Evolutionary conservation across 35 echinoderm and acorn worm genomes (phyloP).

Genomic region (Heliocidaris tuberculata): DNA sequence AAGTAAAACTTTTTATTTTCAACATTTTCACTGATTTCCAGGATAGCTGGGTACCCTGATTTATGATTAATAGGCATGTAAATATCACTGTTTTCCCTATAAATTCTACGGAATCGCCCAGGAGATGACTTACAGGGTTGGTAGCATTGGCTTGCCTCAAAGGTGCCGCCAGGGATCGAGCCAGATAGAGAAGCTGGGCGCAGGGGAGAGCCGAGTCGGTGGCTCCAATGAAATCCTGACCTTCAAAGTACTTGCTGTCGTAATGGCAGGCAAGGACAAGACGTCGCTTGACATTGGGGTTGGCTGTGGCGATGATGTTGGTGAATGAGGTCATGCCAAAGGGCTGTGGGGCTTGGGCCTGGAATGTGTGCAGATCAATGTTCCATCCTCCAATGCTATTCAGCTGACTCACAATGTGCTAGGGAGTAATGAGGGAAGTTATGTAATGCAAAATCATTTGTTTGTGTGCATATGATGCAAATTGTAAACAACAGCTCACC

Average conservation of each 20-base stretch:
- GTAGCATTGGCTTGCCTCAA: conserved; percentile 50
- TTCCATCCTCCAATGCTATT: conserved; percentile 65
- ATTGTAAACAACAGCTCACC: no score
- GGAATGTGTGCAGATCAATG: conserved; percentile 66
- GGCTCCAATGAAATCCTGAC: conserved; percentile 79
- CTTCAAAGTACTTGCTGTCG: conserved; percentile 79
- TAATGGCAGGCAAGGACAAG: conserved; percentile 93
- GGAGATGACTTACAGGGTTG: conserved; percentile 35
- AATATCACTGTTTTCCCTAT: no score
- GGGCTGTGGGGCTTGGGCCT: conserved; percentile 44
- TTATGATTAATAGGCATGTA: no score
- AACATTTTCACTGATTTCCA: no score
- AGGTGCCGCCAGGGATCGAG: conserved; percentile 40
- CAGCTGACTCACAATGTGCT: conserved; percentile 78
- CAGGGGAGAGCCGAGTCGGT: conserved; percentile 94
- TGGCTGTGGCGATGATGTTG: conserved; percentile 84
- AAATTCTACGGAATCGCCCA: no score
- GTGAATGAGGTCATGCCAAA: conserved; percentile 62
- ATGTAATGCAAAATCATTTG: not conserved
- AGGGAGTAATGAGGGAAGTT: not conserved
- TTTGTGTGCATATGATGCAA: no score
- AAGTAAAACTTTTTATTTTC: not conserved
- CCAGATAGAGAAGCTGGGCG: conserved; percentile 82
- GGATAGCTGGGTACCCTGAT: not conserved
- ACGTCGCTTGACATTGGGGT: conserved; percentile 63